A percentile compares a stretch with the other conserved stretches of the same genome.
These are phyloP conservation scores for Larimichthys crocea DNA, from an alignment of 2,113 vertebrate species.

Conservation along the genomic window DNA sequence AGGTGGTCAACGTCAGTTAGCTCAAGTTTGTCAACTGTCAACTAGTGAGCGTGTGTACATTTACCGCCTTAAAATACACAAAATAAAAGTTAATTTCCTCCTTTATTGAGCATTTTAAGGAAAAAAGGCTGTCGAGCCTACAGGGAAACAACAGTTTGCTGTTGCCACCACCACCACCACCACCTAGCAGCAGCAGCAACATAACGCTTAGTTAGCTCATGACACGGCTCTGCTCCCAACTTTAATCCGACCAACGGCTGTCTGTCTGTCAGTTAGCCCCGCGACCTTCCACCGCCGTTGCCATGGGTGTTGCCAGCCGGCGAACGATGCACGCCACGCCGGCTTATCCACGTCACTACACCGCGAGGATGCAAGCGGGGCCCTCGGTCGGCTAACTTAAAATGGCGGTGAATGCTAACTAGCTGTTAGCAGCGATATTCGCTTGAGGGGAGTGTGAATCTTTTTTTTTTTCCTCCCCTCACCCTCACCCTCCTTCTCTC, in stretches of 20 bases:
- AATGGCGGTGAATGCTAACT: conserved; percentile 81
- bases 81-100: conserved; percentile 25
- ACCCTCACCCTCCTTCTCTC: too few relatives aligned
- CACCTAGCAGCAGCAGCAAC: conserved; percentile 27
- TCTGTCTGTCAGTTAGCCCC: not conserved
- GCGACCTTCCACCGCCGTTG: not conserved
- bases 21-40: conserved; percentile 40
- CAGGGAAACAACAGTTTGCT: conserved; percentile 39
- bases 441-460: conserved; percentile 64
- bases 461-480: too few relatives aligned
- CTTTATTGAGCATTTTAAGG: conserved; percentile 5
- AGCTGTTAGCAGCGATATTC: conserved; percentile 51
- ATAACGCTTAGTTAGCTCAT: not conserved
- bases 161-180: conserved; percentile 40
- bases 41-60: not conserved
- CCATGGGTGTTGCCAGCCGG: conserved; percentile 41
- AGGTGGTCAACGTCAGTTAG: not conserved
- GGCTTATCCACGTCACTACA: conserved; percentile 68
- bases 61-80: not conserved
- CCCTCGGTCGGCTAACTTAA: conserved; percentile 78
- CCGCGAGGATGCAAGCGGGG: conserved; percentile 66
- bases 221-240: not conserved
- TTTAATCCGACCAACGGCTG: not conserved
- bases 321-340: conserved; percentile 16
- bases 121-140: not conserved